Base-by-base conservation (phyloP, 1,140 invertebrate genomes). In the Teleogryllus occipitalis region DNA sequence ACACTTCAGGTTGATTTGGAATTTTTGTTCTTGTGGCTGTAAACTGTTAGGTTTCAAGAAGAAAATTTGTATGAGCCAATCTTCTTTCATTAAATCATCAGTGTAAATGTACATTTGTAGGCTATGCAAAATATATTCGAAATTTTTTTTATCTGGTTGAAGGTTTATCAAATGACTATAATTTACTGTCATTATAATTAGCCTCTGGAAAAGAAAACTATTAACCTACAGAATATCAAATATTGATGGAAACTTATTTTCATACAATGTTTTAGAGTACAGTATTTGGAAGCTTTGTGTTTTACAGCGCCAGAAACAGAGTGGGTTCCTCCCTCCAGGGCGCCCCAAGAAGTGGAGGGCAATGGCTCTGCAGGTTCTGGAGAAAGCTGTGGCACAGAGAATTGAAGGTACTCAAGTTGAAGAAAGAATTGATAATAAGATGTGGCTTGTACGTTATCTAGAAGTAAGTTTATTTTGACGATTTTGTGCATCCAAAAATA, bases 391-490 rank as follows among this genome's bases (percentile, higher is more conserved):
- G 0, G 90, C 90, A 0, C 93, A 95, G 81, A 89, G 94, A 81
- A 93, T 96, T 74, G 95, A 96, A 87, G 94, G 93, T 0, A 98
- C 96, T 46, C 96, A 98, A 83, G 90, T 98, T 6, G 97, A 99
- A 82, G 96, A 97, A 83, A 87, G 97, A 78, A 89, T 90, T 14
- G 93, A 94, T 81, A 97, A 98, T 86, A 98, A 98, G 87, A 93
- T 98, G 89, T 99, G 98, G 98, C 88, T 99, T 8, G 97, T 99
- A 7, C 87, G 91, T 27, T 90, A 91, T 82, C 83, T 88, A 49
- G 87, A 88, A 82, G 76, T 84, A 65, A 78, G 75, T 75, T 2
- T 22, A 22, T 5, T 75, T 7, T 18, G n/a, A 75, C 7, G 10
- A 65, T 18, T 65, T 10, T 65, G 7, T 65, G 54, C 10, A 18